These are phyloP conservation scores for Paguma larvata DNA, from an alignment of 2,797 vertebrate genomes.

Conservation along the genomic window DNA sequence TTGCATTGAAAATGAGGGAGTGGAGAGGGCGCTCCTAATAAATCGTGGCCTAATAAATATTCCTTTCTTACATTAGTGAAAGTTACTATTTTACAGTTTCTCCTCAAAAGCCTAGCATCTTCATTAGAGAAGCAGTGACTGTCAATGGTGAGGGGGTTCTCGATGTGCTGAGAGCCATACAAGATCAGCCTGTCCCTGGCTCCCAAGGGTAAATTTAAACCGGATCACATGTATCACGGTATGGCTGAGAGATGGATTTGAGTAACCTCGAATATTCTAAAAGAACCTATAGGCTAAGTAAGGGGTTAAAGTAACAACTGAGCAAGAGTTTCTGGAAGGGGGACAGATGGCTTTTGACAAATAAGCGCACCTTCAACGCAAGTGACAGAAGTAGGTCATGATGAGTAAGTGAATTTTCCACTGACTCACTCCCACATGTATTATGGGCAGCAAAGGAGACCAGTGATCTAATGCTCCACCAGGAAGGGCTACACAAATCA, in stretches of 20 bases:
- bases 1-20: background rate
- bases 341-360: constrained; percentile 65
- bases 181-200: background rate
- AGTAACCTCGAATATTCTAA: background rate
- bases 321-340: constrained; percentile 30
- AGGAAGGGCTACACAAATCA: constrained; percentile 72
- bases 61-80: background rate
- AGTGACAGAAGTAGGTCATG: constrained; percentile 87
- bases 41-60: background rate
- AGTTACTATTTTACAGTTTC: background rate
- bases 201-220: background rate
- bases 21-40: background rate
- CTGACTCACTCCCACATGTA: constrained; percentile 85
- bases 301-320: background rate
- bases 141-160: background rate
- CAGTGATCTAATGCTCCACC: constrained; percentile 79
- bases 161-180: background rate
- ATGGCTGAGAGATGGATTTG: background rate
- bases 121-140: background rate
- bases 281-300: background rate
- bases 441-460: constrained; percentile 68
- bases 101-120: background rate
- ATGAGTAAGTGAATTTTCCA: constrained; percentile 85
- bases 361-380: constrained; percentile 61
- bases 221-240: background rate